Evolutionary conservation across 1,140 invertebrate species (phyloP), one percentile per base, ranked within the genome.

Genomic region (Chrysopa pallens): DNA sequence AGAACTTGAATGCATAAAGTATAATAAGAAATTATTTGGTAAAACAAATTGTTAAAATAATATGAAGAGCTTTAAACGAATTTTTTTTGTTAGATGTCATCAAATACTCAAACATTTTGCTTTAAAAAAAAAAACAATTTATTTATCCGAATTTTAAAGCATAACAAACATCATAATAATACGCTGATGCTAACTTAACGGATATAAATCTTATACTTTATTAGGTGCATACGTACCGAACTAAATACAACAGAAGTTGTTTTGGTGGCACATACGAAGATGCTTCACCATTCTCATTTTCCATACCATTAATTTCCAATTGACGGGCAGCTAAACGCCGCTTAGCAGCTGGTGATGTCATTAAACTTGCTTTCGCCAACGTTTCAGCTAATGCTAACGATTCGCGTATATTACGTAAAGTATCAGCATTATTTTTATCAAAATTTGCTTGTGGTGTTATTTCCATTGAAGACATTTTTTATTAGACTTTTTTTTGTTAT

Each of bases 191-290:
- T 23, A 23, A 23, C 17, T 23, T 23, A 3, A 23, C 17, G 5
- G 17, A 23, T 5, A 23, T 23, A 3, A 3, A 23, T 23, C 17
- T 23, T 23, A 23, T 23, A 23, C 5, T 23, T 2, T 23, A 23
- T 23, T 33, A 33, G 4, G 8, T 33, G n/a, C 31, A 33, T 33
- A 9, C 31, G n/a, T 63, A 76, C 73, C 73, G 72, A 53, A 74
- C 72, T 44, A 76, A 61, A 58, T 74, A 74, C 35, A 74, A 55
- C 17, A 76, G 60, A 37, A 76, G 54, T 42, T 73, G 66, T 48
- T 68, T 72, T n/a, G 73, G 73, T 27, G 72, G 73, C 42, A 72
- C 65, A 54, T 69, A 74, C 2, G 17, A 23, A 3, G 17, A 23
- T 23, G 17, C 2, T 45, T 64, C 61, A 39, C 48, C 52, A 31